Percentiles rank a stretch among this genome's conserved stretches.
Evolutionary conservation across 2,797 vertebrate species (phyloP).

Genomic region (Tragelaphus eurycerus): DNA sequence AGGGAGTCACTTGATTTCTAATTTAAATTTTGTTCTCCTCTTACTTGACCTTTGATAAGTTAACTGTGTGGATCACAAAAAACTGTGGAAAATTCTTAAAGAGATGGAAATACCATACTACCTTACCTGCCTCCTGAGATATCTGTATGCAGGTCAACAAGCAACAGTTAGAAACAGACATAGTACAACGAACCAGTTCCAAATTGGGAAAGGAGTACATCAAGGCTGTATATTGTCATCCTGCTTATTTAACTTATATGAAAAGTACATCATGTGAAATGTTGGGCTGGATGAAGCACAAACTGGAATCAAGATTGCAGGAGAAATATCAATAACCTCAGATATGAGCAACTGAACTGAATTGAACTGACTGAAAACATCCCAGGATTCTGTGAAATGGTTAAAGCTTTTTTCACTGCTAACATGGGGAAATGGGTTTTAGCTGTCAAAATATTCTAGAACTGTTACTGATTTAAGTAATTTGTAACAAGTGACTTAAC

Average conservation of each 20-base stretch:
- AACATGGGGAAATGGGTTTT: neutral
- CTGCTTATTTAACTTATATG: neutral
- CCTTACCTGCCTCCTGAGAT: neutral
- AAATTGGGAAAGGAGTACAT: neutral
- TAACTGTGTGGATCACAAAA: neutral
- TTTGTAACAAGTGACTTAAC: neutral
- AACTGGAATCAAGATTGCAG: neutral
- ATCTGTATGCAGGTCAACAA: neutral
- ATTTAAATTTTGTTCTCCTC: neutral
- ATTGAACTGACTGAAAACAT: neutral
- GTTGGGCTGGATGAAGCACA: neutral
- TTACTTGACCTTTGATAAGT: neutral
- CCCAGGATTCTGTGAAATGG: neutral
- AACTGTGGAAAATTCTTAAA: neutral
- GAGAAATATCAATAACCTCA: neutral
- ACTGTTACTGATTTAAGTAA: neutral
- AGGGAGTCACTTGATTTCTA: neutral
- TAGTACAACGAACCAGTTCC: accelerated
- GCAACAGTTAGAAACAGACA: neutral
- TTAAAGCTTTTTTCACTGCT: neutral
- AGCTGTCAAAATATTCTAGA: neutral
- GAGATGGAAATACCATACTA: neutral
- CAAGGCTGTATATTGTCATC: neutral
- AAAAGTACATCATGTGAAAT: neutral
- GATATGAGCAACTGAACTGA: neutral